Evolutionary conservation across 1,140 invertebrate species (phyloP).

Genomic region (Cyclargus thomasi): DNA sequence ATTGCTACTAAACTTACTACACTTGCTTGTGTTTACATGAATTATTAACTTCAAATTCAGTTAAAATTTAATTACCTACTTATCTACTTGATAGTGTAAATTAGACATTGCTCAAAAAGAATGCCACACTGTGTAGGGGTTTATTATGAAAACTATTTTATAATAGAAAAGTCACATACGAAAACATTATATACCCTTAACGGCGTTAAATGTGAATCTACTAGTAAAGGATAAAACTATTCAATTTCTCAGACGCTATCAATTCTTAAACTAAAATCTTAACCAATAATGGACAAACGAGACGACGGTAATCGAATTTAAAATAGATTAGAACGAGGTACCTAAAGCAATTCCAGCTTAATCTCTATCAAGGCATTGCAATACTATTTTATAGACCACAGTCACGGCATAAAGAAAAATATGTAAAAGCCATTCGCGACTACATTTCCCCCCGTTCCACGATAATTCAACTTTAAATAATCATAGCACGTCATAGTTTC

Average conservation of each 20-base stretch:
- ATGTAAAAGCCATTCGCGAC: not conserved
- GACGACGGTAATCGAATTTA: slow-evolving; percentile 4
- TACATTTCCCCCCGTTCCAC: not conserved
- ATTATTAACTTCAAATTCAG: no score
- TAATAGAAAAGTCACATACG: no score
- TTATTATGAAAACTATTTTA: no score
- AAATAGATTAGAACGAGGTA: slow-evolving; percentile 2
- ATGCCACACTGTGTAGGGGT: no score
- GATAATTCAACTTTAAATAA: not conserved
- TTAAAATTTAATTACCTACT: no score
- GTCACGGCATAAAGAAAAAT: slow-evolving; percentile 8
- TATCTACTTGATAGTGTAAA: no score
- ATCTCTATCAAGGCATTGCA: slow-evolving; percentile 6
- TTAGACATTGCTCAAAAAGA: no score
- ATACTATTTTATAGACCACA: slow-evolving; percentile 2
- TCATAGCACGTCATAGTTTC: not conserved
- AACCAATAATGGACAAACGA: slow-evolving; percentile 8
- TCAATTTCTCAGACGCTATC: not conserved
- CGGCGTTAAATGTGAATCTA: no score
- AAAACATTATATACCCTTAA: no score
- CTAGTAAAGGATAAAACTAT: no score
- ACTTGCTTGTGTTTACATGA: no score
- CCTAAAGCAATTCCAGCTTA: slow-evolving; percentile 5
- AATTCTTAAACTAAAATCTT: not conserved
- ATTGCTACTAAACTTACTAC: no score